A percentile compares a stretch with the other conserved stretches of the same genome.
Conservation (phyloP, 1,140 invertebrate genomes). For the Megathymus violae region DNA sequence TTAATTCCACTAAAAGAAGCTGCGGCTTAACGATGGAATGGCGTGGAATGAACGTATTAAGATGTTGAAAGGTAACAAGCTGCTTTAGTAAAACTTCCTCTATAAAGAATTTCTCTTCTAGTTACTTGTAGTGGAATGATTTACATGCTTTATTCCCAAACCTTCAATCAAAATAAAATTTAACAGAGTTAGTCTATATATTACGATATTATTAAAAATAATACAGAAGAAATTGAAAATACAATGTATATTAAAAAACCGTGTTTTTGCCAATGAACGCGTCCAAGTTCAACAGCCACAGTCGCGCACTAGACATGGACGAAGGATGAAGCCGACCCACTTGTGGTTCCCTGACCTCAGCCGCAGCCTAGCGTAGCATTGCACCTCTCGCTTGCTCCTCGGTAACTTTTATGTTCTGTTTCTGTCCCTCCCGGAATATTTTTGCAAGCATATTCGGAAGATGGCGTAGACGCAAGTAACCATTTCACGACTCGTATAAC, state of each 20-base stretch:
- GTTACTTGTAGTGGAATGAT: too few species aligned
- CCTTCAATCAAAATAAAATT: not conserved
- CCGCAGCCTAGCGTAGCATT: constrained; percentile 67
- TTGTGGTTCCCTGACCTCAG: constrained; percentile 81
- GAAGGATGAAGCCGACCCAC: constrained; percentile 80
- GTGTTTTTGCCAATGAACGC: constrained; percentile 66
- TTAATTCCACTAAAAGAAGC: constrained; percentile 20
- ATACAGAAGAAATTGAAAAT: constrained; percentile 36
- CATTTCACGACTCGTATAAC: constrained; percentile 49
- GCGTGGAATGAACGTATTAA: constrained; percentile 9
- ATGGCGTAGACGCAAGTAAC: constrained; percentile 59
- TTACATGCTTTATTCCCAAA: too few species aligned
- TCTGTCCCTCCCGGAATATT: constrained; percentile 76
- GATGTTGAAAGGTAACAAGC: constrained; percentile 3
- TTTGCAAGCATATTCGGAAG: constrained; percentile 76
- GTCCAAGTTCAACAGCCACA: constrained; percentile 76
- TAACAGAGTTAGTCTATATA: not conserved
- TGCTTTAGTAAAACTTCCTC: too few species aligned
- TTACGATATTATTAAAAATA: not conserved
- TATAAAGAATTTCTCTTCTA: too few species aligned
- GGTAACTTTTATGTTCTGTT: constrained; percentile 33
- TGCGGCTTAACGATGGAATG: constrained; percentile 9
- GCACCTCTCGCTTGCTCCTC: constrained; percentile 52
- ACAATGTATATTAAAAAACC: constrained; percentile 71
- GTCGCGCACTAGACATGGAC: constrained; percentile 59